Evolutionary conservation across 2,888 invertebrate genomes (phyloP), one percentile per base, ranked within the genome.

Genomic region (Scaptodrosophila latifasciaeformis): DNA sequence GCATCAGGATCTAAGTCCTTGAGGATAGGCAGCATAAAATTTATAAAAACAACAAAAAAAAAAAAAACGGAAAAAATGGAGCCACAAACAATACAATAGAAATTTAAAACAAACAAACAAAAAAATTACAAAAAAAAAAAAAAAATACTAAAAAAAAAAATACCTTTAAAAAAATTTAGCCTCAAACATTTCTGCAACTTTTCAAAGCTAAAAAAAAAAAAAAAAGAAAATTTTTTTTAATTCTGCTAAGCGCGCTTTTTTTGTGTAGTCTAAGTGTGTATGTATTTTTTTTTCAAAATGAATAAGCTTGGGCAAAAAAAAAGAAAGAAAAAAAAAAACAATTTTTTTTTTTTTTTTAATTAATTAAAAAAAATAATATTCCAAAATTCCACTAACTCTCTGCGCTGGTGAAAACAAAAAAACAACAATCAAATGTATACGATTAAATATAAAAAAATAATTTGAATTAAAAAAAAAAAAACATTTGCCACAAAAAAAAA

Each of bases 1-100:
- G 92, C 95, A 96, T 87, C 96, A 96, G 90, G 95, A 92, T 85
- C 88, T 92, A 81, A 92, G 92, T 83, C 92, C 92, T 85, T 86
- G 86, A 86, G 85, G 84, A 80, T 75, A 77, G 74, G 71, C 71
- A 54, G 56, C 62, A 65, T 65, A 63, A 57, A 65, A 48, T 61
- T 62, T 13, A 34, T 34, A 15, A 12, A 34, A 34, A 34, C 21
- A 15, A 27, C n/a, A 27, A 27, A 10, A 21, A 27, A 30, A 39
- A 29, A 24, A 18, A 10, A 31, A 31, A 18, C 12, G 7, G 19
- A 17, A 40, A 49, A 3, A 2, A 1, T 17, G 18, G 10, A 34
- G 9, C 5, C 2, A 39, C 5, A 39, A 7, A 19, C 15, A 39
- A 39, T 10, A 4, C 4, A 2, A 42, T 10, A 21, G n/a, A 21